These are phyloP conservation scores for Lepidotrigona ventralis DNA, from an alignment of 1,140 invertebrate species.

Conservation along the genomic window DNA sequence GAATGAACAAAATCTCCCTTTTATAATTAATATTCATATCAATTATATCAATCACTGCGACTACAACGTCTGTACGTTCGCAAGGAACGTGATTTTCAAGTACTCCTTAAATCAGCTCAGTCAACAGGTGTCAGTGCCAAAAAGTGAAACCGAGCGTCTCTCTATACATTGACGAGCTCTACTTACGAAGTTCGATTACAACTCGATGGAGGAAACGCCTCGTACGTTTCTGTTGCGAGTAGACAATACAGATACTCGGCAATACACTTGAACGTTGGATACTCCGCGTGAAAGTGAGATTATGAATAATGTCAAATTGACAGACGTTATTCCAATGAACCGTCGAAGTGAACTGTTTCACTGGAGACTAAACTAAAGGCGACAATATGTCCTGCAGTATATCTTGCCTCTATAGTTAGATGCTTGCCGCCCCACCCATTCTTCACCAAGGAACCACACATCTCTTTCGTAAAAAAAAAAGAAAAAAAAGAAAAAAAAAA, in stretches of 20 bases:
- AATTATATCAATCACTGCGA: no score
- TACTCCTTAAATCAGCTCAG: not conserved
- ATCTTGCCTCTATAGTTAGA: constrained; percentile 79
- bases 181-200: not conserved
- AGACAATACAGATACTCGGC: constrained; percentile 41
- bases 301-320: constrained; percentile 38
- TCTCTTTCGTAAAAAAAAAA: not conserved
- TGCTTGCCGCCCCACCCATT: constrained; percentile 68
- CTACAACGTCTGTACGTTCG: no score
- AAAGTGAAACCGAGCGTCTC: not conserved
- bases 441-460: constrained; percentile 16
- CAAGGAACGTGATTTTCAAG: not conserved
- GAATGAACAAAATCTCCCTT: not conserved
- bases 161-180: not conserved
- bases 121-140: not conserved
- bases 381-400: constrained; percentile 74
- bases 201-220: not conserved
- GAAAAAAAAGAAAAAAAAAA: constrained; percentile 8
- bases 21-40: no score
- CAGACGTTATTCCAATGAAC: constrained; percentile 73
- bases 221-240: no score
- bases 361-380: constrained; percentile 70
- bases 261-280: constrained; percentile 20
- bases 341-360: constrained; percentile 76
- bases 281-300: constrained; percentile 30